These are phyloP conservation scores for Enteromius unitaeniatus DNA, from an alignment of 2,797 vertebrate genomes.

Conservation along the genomic window DNA sequence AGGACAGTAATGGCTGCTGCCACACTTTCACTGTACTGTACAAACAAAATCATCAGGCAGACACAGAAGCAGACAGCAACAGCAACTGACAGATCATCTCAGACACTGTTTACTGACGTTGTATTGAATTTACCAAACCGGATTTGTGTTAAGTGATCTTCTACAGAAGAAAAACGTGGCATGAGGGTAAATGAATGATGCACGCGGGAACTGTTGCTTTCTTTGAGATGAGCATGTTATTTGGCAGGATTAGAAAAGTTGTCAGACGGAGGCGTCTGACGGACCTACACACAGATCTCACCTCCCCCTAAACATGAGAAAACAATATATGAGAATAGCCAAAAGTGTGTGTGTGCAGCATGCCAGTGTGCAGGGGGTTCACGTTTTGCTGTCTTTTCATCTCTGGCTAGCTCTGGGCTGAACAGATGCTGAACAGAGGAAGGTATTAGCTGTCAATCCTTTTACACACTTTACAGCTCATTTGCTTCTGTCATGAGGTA, in stretches of 20 bases:
- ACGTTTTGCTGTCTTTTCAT: not conserved
- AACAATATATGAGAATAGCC: not conserved
- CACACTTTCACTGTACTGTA: not conserved
- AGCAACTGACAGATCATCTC: not conserved
- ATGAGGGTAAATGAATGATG: not conserved
- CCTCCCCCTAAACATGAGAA: not conserved
- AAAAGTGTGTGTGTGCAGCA: not conserved
- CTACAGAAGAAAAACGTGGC: not conserved
- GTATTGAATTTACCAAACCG: not conserved
- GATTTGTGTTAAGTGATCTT: not conserved
- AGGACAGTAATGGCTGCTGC: not conserved
- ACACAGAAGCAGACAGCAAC: not conserved
- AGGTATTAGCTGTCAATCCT: not conserved
- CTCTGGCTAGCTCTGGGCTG: not conserved
- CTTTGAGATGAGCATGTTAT: not conserved
- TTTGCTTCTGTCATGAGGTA: not conserved
- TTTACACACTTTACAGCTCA: not conserved
- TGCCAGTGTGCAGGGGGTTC: not conserved
- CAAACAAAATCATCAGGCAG: not conserved
- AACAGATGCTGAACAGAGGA: not conserved
- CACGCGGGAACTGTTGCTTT: not conserved
- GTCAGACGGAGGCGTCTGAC: not conserved
- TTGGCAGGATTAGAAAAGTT: not conserved
- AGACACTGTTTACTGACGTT: not conserved
- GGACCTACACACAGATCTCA: not conserved